phyloP scores from a whole-genome alignment of 1,140 invertebrate species.

The Cephus cinctus region DNA sequence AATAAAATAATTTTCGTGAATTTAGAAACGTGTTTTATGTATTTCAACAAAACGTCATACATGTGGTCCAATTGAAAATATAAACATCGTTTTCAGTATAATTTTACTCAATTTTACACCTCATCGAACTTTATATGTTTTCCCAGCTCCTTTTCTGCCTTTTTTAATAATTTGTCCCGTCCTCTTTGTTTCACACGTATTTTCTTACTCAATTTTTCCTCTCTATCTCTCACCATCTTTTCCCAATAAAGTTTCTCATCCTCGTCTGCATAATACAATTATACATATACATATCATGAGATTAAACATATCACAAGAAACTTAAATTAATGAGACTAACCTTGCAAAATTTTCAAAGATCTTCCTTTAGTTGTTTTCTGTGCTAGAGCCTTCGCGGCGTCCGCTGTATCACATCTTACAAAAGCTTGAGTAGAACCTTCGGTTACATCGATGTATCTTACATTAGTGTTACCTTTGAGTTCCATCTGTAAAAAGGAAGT shows the following conservation, averaged over 20 bases:
- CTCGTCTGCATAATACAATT: conserved; percentile 45
- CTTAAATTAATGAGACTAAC: conserved; percentile 27
- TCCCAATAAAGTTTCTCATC: conserved; percentile 67
- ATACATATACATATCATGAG: conserved; percentile 13
- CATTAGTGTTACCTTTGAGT: conserved; percentile 55
- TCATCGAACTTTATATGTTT: conserved; percentile 68
- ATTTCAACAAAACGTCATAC: too few species aligned
- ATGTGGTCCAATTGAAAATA: too few species aligned
- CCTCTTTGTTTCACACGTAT: conserved; percentile 59
- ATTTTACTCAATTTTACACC: conserved; percentile 27
- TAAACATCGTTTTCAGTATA: too few species aligned
- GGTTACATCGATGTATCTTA: conserved; percentile 67
- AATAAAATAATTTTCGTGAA: conserved; percentile 12
- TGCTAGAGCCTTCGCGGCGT: conserved; percentile 55
- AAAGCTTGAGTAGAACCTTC: conserved; percentile 60
- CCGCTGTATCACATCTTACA: conserved; percentile 61
- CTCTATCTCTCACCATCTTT: conserved; percentile 62
- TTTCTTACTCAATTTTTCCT: conserved; percentile 60
- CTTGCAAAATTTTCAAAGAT: conserved; percentile 42
- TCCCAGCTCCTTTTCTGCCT: conserved; percentile 60
- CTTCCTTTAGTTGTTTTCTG: conserved; percentile 43
- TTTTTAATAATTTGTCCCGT: conserved; percentile 64
- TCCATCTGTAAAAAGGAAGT: conserved; percentile 42
- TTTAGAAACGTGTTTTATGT: conserved; percentile 4
- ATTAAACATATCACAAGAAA: neutral